Percentiles rank a stretch among this genome's conserved stretches.
These are phyloP conservation scores for Cromileptes altivelis DNA, from an alignment of 2,113 vertebrate genomes.

Conservation along the genomic window DNA sequence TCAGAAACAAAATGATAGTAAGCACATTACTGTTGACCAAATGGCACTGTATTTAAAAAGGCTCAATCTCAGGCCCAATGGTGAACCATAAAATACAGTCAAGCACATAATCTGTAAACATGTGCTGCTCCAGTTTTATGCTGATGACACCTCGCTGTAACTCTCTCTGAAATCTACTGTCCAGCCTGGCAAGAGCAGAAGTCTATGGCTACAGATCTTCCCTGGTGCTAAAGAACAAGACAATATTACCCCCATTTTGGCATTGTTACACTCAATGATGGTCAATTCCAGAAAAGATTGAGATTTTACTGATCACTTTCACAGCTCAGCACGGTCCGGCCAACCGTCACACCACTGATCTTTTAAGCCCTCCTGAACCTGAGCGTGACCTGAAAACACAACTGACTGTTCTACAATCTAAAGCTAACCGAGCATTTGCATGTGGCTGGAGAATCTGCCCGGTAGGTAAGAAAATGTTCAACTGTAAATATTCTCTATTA, in stretches of 20 bases:
- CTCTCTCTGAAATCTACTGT: background rate
- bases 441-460: background rate
- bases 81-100: background rate
- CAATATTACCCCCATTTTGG: background rate
- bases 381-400: constrained; percentile 19
- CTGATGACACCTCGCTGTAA: constrained; percentile 16
- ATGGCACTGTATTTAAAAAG: background rate
- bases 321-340: background rate
- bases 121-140: background rate
- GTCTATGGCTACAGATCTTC: background rate
- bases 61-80: background rate
- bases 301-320: constrained; percentile 15
- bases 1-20: background rate
- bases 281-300: background rate
- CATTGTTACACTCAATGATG: background rate
- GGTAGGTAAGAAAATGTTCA: background rate
- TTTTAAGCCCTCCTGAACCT: constrained; percentile 17
- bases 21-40: background rate
- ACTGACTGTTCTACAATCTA: background rate
- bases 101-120: background rate
- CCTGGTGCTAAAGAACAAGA: background rate
- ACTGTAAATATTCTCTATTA: background rate
- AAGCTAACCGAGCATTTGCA: background rate
- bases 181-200: background rate
- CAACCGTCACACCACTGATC: background rate